These are phyloP conservation scores for Sebastes cheni DNA, from an alignment of 2,797 vertebrate genomes.

Conservation along the genomic window DNA sequence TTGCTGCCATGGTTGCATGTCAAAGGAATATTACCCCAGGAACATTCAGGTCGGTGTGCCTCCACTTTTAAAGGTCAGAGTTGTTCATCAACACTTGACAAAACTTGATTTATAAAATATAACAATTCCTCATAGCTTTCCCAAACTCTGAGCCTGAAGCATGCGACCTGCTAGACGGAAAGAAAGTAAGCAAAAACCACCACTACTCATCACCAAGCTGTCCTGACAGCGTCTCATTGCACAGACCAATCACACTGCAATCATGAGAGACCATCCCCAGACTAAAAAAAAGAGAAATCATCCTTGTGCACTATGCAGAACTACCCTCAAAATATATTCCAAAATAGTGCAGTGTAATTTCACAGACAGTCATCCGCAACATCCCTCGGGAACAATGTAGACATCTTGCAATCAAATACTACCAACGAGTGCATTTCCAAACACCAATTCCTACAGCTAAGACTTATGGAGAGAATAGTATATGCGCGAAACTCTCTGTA, in stretches of 20 bases:
- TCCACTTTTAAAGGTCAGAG: not conserved
- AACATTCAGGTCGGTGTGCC: slow-evolving; percentile 5
- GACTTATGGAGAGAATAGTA: not conserved
- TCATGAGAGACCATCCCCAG: not conserved
- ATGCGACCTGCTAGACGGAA: not conserved
- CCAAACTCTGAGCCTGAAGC: not conserved
- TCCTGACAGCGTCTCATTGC: not conserved
- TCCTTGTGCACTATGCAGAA: slow-evolving; percentile 4
- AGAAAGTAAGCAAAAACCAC: not conserved
- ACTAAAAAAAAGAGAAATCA: slow-evolving; percentile 18
- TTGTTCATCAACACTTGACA: slow-evolving; percentile 5
- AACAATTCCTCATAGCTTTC: not conserved
- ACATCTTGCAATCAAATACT: not conserved
- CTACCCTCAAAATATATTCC: slow-evolving; percentile 12
- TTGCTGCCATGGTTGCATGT: not conserved
- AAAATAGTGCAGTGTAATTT: slow-evolving; percentile 15
- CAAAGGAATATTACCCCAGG: not conserved
- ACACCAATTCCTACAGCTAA: not conserved
- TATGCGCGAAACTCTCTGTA: slow-evolving; percentile 18
- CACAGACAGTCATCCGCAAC: not conserved
- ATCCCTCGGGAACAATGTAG: slow-evolving; percentile 11
- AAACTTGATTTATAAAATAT: not conserved
- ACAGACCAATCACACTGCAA: slow-evolving; percentile 33
- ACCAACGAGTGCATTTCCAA: slow-evolving; percentile 2
- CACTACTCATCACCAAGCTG: slow-evolving; percentile 12